Evolutionary conservation across 2,888 invertebrate genomes (phyloP).

Genomic region (Drosophila borealis): DNA sequence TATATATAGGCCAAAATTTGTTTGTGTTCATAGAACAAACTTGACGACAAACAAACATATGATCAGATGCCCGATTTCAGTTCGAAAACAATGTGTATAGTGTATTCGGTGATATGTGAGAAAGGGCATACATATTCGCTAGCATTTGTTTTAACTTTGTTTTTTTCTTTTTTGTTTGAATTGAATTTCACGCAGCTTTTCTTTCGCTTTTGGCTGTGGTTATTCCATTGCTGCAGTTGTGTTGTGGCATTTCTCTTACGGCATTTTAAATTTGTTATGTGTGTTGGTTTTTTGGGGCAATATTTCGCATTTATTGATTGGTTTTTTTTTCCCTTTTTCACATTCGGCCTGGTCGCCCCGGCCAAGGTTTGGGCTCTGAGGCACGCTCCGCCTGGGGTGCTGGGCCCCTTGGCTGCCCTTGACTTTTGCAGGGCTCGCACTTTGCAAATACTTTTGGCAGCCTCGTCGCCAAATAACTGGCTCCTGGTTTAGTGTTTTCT

Average conservation of each 20-base stretch:
- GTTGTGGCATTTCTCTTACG: slow-evolving; percentile 27
- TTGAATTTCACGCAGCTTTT: slow-evolving; percentile 41
- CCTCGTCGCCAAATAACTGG: slow-evolving; percentile 72
- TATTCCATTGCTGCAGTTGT: slow-evolving; percentile 18
- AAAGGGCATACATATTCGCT: neutral
- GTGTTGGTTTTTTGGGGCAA: slow-evolving; percentile 42
- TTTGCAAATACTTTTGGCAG: slow-evolving; percentile 76
- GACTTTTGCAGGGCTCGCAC: slow-evolving; percentile 77
- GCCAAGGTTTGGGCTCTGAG: slow-evolving; percentile 20
- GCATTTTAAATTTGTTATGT: slow-evolving; percentile 54
- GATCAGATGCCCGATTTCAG: neutral
- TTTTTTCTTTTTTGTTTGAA: neutral
- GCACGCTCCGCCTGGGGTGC: slow-evolving; percentile 16
- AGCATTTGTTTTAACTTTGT: neutral
- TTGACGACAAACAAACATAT: neutral
- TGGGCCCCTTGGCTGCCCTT: slow-evolving; percentile 66
- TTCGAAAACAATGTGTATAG: neutral
- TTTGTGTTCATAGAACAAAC: neutral
- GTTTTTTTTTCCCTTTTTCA: slow-evolving; percentile 44
- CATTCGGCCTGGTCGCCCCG: slow-evolving; percentile 1
- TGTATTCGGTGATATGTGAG: neutral
- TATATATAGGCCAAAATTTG: too few relatives aligned
- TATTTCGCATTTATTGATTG: slow-evolving; percentile 70
- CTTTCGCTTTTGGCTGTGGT: slow-evolving; percentile 16
- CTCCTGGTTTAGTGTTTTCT: slow-evolving; percentile 27